Evolutionary conservation across 2,797 vertebrate species (phyloP), one percentile per base, ranked within the genome.

Genomic region (Rhinogobio ventralis): DNA sequence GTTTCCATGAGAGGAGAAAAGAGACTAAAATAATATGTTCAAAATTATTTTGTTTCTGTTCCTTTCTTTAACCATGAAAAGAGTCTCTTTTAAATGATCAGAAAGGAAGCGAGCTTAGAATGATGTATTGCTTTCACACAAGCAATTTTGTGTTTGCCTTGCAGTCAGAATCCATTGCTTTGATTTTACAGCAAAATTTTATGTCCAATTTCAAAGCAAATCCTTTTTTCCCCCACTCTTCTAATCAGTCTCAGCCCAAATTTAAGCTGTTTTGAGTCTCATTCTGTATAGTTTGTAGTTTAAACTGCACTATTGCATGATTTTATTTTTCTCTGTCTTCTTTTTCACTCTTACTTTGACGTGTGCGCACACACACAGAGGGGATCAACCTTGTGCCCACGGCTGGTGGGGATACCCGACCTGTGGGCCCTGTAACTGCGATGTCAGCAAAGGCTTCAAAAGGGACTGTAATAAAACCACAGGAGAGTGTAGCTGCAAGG

Each of bases 341-440:
- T 82, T 55, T 85, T 36, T 77, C n/a, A 68, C 3, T 51, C 20
- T 75, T 23, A 13, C 10, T 30, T 51, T 55, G 30, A 14, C 66
- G 0, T 25, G n/a, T 11, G 67, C 19, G 28, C 78, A 53, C 71
- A 60, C 19, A 82, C 77, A 46, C 87, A 97, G 96, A 90, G 91
- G 95, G 0, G 93, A 96, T 87, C 92, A 96, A 78, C 96, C 96
- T 0, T 97, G 97, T 93, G 95, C 96, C 86, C 94, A 91, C 79
- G 96, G 97, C 83, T 97, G 96, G 96, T 97, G 97, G 97, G 97
- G 97, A 53, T 94, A 94, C 90, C 95, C 96, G 0, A 94, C 95
- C 75, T 97, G 97, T 17, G 97, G 97, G 2, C 97, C 97, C 0
- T 97, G 97, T 90, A 95, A 95, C 86, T 97, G 97, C 79, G 95